These are phyloP conservation scores for Aegypius monachus DNA, from an alignment of 2,113 vertebrate species.

Conservation along the genomic window DNA sequence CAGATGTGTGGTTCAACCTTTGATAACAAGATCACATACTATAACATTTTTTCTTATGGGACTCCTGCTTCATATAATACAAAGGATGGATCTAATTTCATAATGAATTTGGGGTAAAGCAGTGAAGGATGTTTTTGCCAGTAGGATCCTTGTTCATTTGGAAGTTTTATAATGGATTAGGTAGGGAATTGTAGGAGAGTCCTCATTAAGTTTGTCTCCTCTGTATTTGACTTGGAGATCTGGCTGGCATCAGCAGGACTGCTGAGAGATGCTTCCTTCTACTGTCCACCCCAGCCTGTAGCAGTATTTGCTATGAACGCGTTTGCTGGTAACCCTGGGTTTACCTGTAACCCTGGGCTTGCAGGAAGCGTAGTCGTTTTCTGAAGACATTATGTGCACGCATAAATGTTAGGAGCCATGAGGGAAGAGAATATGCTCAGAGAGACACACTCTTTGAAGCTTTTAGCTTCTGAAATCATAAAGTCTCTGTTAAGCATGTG, in stretches of 20 bases:
- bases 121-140: not conserved
- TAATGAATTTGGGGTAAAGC: not conserved
- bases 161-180: not conserved
- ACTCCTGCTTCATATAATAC: not conserved
- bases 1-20: not conserved
- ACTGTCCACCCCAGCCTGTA: not conserved
- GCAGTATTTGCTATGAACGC: not conserved
- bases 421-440: not conserved
- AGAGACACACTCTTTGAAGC: not conserved
- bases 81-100: not conserved
- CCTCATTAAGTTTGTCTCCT: not conserved
- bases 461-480: conserved; percentile 12
- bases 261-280: not conserved
- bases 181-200: not conserved
- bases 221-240: not conserved
- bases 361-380: not conserved
- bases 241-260: not conserved
- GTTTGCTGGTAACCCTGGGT: not conserved
- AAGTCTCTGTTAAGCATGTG: not conserved
- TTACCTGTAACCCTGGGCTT: not conserved
- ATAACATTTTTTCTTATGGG: not conserved
- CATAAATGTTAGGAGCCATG: not conserved
- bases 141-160: not conserved
- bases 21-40: not conserved
- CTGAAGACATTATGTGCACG: not conserved